Evolutionary conservation across 2,113 vertebrate species (phyloP), one percentile per base, ranked within the genome.

Genomic region (Salvelinus fontinalis): DNA sequence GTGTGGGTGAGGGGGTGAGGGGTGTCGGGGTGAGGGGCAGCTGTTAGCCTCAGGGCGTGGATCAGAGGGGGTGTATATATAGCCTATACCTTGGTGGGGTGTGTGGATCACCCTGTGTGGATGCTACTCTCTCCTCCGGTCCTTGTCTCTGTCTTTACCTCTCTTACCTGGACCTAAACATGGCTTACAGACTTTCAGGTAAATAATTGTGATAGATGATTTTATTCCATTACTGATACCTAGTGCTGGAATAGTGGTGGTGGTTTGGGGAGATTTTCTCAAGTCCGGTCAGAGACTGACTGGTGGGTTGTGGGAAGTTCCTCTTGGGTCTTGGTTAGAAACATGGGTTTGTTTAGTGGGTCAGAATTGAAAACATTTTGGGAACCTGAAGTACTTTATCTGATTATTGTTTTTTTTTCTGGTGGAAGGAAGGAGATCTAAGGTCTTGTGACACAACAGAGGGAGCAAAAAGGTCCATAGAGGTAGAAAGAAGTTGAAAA

Each of bases 111-210:
- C 76, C 84, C 83, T 82, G 87, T 81, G 88, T 88, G 88, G 88
- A 88, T 90, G 81, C 88, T 93, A 84, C 75, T 26, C 64, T 80
- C 80, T 74, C 83, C 80, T 44, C 39, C 39, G 39, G 75, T 80
- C 81, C 81, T 78, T 78, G 80, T 11, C 11, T 44, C 12, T 22
- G 57, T 48, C 44, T 60, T 39, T 62, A 27, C 34, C 29, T 13
- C 4, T 70, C 74, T 73, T 62, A 48, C 76, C 72, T 22, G 67
- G 73, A 86, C 79, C 3, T 73, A 86, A 89, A 76, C 88, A 99
- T 99, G 98, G 92, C 96, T 88, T 98, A 94, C 92, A 95, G 75
- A 78, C 96, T 96, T 82, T 93, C 97, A 96, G 97, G 98, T 99
- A 98, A 91, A 18, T 24, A 3, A 16, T 29, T 31, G 20, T 12